Evolutionary conservation across 2,797 vertebrate species (phyloP), one percentile per base, ranked within the genome.

Genomic region (Acestrorhynchus altus): DNA sequence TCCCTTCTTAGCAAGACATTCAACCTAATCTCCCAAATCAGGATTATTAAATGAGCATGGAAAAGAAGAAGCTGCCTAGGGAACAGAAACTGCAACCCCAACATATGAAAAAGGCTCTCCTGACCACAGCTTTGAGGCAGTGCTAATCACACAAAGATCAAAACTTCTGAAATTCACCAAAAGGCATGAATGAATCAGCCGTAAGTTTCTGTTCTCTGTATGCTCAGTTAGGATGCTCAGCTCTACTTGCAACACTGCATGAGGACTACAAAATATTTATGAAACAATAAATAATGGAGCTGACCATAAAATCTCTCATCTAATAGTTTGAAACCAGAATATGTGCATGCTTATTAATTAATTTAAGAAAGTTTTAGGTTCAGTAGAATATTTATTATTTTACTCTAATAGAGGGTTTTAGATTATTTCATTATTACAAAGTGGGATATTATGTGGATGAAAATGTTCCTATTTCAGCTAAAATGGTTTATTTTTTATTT

Each of bases 1-100:
- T 47, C 64, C 44, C 22, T 51, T 60, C 77, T 52, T 52, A 63
- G 52, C 31, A 15, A 66, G 69, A 66, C 69, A 28, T 49, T 66
- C 40, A 49, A 69, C 73, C 70, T 79, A 67, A 73, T 66, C 52
- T 51, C 26, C 26, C 76, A 73, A 79, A 73, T 73, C 61, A 73
- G 69, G 69, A 72, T 72, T 72, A 72, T 78, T 60, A 49, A 57
- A 78, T 24, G 39, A 61, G n/a, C 8, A 31, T 4, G 11, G 74
- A 60, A 67, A 35, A 49, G 24, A 47, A 67, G 64, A 66, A 22
- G 26, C 44, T 16, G 9, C 20, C 26, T 46, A 65, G 0, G 26
- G 22, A 13, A 46, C 40, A 46, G 63, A 66, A 26, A 47, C 26
- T n/a, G 46, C n/a, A 68, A 68, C 18, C 16, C 24, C 15, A 10